These are phyloP conservation scores for Gryon sp. DNA, from an alignment of 1,140 invertebrate genomes.

Conservation along the genomic window DNA sequence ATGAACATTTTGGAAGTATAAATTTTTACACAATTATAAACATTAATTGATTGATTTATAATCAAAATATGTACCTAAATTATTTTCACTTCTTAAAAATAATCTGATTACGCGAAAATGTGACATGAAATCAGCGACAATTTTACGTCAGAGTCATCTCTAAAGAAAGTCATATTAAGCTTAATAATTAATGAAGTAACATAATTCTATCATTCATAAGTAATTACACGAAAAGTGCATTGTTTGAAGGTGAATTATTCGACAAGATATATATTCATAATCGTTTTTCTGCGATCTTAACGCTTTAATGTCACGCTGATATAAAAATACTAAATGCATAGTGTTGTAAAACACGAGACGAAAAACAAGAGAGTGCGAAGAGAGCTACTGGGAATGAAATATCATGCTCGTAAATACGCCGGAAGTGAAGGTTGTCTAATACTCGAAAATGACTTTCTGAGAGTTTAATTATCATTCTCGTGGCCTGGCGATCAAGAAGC, in stretches of 20 bases:
- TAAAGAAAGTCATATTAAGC: too few relatives aligned
- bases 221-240: too few relatives aligned
- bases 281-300: conserved; percentile 27
- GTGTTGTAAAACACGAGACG: conserved; percentile 21
- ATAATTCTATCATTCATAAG: too few relatives aligned
- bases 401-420: conserved; percentile 60
- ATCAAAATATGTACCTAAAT: too few relatives aligned
- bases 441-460: conserved; percentile 60
- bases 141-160: too few relatives aligned
- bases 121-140: too few relatives aligned
- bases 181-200: too few relatives aligned
- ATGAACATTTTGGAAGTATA: too few relatives aligned
- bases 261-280: conserved; percentile 25
- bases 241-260: conserved; percentile 10
- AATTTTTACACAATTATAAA: too few relatives aligned
- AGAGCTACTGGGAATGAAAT: conserved; percentile 51
- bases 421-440: conserved; percentile 62
- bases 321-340: conserved; percentile 37
- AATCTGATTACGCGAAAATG: too few relatives aligned
- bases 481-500: conserved; percentile 60
- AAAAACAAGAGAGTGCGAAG: conserved; percentile 42
- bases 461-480: conserved; percentile 64
- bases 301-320: conserved; percentile 33
- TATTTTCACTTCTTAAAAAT: too few relatives aligned
- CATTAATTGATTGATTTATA: too few relatives aligned